These are phyloP conservation scores for Urocolius indicus DNA, from an alignment of 2,113 vertebrate genomes.

Conservation along the genomic window DNA sequence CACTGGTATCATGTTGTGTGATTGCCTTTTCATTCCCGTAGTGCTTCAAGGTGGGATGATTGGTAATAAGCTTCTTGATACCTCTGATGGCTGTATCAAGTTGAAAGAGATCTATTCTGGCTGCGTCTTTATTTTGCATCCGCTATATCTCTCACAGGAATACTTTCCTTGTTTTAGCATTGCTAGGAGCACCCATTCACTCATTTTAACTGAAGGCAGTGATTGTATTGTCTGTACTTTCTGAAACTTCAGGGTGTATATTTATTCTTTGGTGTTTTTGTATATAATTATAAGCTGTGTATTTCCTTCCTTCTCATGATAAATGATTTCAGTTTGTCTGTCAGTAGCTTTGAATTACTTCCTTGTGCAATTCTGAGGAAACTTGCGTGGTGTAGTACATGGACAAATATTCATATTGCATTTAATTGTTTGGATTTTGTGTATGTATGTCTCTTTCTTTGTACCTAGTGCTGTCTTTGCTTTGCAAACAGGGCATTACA, in stretches of 20 bases:
- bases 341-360: background rate
- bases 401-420: background rate
- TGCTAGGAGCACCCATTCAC: background rate
- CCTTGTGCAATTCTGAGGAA: background rate
- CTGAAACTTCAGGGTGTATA: background rate
- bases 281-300: background rate
- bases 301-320: background rate
- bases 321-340: background rate
- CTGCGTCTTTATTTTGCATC: constrained; percentile 10
- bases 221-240: background rate
- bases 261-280: background rate
- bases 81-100: constrained; percentile 13
- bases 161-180: background rate
- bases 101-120: background rate
- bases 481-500: background rate
- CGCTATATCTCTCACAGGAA: background rate
- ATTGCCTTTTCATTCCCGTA: constrained; percentile 30
- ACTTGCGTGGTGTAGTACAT: background rate
- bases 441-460: background rate
- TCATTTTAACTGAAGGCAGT: background rate
- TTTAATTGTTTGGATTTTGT: background rate
- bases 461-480: background rate
- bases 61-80: constrained; percentile 31
- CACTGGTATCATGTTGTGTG: background rate
- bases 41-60: constrained; percentile 33